Evolutionary conservation across 2,797 vertebrate genomes (phyloP).

Genomic region (Acipenser transmontanus): DNA sequence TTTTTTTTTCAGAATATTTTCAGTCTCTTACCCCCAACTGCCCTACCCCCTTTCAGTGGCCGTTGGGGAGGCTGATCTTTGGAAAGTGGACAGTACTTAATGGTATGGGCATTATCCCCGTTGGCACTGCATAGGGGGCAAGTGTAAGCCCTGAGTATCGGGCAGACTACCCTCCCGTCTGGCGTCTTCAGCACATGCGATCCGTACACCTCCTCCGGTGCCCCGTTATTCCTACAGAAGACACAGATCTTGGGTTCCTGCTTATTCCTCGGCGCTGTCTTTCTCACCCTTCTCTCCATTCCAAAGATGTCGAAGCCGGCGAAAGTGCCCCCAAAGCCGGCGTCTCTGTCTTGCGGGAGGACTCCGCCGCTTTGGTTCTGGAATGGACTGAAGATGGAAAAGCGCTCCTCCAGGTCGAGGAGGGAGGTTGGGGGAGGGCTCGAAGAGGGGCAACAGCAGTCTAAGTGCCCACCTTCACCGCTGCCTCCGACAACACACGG

Average conservation of each 20-base stretch:
- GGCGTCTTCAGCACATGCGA: constrained; percentile 86
- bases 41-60: constrained; percentile 68
- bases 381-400: constrained; percentile 84
- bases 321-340: constrained; percentile 54
- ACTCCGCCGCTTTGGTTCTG: constrained; percentile 44
- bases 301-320: constrained; percentile 67
- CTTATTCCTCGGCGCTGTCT: constrained; percentile 55
- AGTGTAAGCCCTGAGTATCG: constrained; percentile 88
- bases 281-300: constrained; percentile 63
- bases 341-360: constrained; percentile 55
- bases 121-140: constrained; percentile 82
- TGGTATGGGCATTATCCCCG: constrained; percentile 90
- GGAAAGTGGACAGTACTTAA: constrained; percentile 74
- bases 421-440: constrained; percentile 74
- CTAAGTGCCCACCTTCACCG: constrained; percentile 53
- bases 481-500: constrained; percentile 53
- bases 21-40: constrained; percentile 74
- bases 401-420: constrained; percentile 83
- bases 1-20: constrained; percentile 55
- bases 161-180: constrained; percentile 88
- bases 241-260: constrained; percentile 92
- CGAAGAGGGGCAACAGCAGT: constrained; percentile 66
- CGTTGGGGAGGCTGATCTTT: constrained; percentile 69
- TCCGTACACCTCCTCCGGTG: constrained; percentile 89
- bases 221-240: constrained; percentile 94